Evolutionary conservation across 2,888 invertebrate genomes (phyloP).

Genomic region (Torymus aiolomorphi): DNA sequence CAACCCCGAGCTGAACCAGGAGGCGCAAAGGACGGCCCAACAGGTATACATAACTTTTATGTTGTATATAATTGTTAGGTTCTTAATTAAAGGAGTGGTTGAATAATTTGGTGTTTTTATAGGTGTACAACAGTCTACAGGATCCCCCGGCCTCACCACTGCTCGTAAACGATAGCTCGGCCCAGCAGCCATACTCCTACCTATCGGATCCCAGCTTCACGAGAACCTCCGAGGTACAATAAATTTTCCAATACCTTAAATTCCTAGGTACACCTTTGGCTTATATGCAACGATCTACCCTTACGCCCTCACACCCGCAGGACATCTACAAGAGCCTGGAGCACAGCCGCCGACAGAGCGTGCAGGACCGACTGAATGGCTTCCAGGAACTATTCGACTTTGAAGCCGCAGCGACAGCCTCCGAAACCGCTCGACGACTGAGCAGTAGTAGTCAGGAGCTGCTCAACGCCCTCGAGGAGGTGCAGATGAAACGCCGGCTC

Average conservation of each 20-base stretch:
- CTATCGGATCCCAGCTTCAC: constrained; percentile 71
- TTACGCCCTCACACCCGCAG: constrained; percentile 57
- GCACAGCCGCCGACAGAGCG: constrained; percentile 69
- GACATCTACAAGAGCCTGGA: constrained; percentile 73
- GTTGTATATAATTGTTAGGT: too few relatives aligned
- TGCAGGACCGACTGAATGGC: constrained; percentile 70
- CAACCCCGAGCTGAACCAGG: constrained; percentile 72
- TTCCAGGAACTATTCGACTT: constrained; percentile 69
- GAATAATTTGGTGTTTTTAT: neutral
- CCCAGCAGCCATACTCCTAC: constrained; percentile 59
- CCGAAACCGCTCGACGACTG: constrained; percentile 60
- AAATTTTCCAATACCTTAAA: too few relatives aligned
- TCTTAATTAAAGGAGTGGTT: too few relatives aligned
- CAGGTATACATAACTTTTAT: constrained; percentile 62
- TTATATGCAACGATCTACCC: neutral
- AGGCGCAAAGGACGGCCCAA: constrained; percentile 73
- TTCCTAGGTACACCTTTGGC: too few relatives aligned
- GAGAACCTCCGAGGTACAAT: constrained; percentile 72
- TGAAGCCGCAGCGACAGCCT: constrained; percentile 57
- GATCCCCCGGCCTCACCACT: constrained; percentile 72
- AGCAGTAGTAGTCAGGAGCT: constrained; percentile 68
- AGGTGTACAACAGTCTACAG: constrained; percentile 74
- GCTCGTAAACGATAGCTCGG: constrained; percentile 67
- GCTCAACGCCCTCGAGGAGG: constrained; percentile 68
- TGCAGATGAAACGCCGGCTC: constrained; percentile 67